Conservation (phyloP, 2,113 vertebrate genomes). For the Corapipo altera region DNA sequence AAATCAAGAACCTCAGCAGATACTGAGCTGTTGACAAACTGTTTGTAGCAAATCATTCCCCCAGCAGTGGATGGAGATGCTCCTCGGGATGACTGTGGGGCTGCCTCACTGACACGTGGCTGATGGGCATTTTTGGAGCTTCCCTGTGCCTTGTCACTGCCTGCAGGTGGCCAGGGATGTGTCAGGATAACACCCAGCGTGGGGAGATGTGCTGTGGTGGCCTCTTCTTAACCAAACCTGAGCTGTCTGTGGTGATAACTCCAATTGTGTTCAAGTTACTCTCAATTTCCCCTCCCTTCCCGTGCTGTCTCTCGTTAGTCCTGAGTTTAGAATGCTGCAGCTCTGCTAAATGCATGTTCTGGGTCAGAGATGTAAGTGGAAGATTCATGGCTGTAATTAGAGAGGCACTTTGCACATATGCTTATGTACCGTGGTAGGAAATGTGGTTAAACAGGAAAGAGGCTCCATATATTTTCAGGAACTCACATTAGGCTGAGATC, state of each 20-base stretch:
- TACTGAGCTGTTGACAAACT: neutral
- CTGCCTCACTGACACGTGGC: neutral
- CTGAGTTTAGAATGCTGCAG: neutral
- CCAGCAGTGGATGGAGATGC: neutral
- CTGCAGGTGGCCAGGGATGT: neutral
- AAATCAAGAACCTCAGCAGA: neutral
- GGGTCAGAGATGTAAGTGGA: neutral
- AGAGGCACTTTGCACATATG: neutral
- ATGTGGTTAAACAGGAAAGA: neutral
- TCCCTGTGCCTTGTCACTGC: neutral
- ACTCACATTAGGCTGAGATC: neutral
- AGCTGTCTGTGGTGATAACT: neutral
- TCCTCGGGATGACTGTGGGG: neutral
- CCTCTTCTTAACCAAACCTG: neutral
- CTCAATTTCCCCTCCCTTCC: neutral
- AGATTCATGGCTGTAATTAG: conserved; percentile 13
- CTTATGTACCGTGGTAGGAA: neutral
- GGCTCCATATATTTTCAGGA: neutral
- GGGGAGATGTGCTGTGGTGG: neutral
- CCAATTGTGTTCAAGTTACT: neutral
- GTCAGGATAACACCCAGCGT: neutral
- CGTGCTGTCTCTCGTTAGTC: neutral
- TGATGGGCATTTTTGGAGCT: neutral
- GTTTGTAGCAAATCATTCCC: neutral
- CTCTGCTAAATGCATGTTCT: neutral